Evolutionary conservation across 2,113 vertebrate species (phyloP).

Genomic region (Mormyrus lacerda): DNA sequence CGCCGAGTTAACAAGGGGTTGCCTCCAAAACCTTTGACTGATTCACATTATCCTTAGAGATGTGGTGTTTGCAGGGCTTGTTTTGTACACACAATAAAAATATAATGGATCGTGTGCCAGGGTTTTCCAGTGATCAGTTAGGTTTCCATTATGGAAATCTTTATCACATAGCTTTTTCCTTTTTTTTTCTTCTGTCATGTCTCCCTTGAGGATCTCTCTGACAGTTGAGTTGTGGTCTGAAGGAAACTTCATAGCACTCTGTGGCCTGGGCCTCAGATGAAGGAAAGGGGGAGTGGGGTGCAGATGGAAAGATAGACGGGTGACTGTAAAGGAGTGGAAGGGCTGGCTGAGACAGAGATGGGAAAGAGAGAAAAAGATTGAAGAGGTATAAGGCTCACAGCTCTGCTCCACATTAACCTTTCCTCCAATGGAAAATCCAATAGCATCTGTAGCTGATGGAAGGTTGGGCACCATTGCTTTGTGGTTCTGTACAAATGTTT

Average conservation of each 20-base stretch:
- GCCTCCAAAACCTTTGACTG: not conserved
- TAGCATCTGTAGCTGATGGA: slow-evolving; percentile 9
- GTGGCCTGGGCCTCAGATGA: slow-evolving; percentile 28
- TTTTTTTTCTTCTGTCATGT: slow-evolving; percentile 28
- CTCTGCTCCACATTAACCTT: not conserved
- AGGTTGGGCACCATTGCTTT: not conserved
- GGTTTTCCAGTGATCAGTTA: slow-evolving; percentile 23
- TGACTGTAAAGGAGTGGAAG: not conserved
- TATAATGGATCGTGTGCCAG: slow-evolving; percentile 4
- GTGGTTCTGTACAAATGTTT: not conserved
- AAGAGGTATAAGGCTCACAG: not conserved
- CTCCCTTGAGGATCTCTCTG: slow-evolving; percentile 21
- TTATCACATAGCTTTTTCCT: slow-evolving; percentile 13
- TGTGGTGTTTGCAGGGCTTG: not conserved
- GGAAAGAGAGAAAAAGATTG: slow-evolving; percentile 5
- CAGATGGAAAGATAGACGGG: slow-evolving; percentile 10
- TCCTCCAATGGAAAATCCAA: slow-evolving; percentile 11
- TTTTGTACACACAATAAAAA: slow-evolving; percentile 23
- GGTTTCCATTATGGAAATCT: slow-evolving; percentile 34
- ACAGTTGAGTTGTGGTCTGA: slow-evolving; percentile 29
- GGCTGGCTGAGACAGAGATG: slow-evolving; percentile 6
- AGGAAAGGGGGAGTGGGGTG: not conserved
- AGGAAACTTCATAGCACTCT: slow-evolving; percentile 38
- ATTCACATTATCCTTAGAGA: slow-evolving; percentile 27
- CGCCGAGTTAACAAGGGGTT: slow-evolving; percentile 8